Evolutionary conservation across 2,113 vertebrate genomes (phyloP), one percentile per base, ranked within the genome.

Genomic region (Oreocharis arfaki): DNA sequence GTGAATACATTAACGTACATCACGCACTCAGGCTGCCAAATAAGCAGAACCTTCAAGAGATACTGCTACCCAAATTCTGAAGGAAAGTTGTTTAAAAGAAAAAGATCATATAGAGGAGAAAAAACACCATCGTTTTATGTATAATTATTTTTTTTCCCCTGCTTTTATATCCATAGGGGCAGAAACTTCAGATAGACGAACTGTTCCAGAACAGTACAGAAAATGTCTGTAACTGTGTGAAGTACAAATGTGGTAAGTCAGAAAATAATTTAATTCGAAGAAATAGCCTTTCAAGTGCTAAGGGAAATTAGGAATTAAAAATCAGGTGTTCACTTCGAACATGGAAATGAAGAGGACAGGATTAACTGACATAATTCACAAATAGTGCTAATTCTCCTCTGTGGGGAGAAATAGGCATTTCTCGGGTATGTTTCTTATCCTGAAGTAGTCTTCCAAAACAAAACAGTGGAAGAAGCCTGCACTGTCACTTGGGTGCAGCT

Each of bases 171-270:
- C 35, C 4, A 3, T 65, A 99, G 99, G 99, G 99, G 67, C 98
- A 99, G 95, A 99, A 98, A 76, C 96, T 98, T 41, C 98, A 99
- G 96, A 89, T 99, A 96, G 99, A 99, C 55, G 98, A 98, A 78
- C 92, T 96, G 47, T 99, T 98, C 95, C 94, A 98, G 93, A 97
- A 97, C 30, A 98, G 98, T 59, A 94, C 96, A 42, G 98, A 98
- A 95, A 99, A 99, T 89, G 96, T 97, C 83, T 99, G 99, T 73
- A 98, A 98, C 97, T 99, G 99, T 56, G 98, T 98, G 70, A 98
- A 98, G 92, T 99, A 99, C 57, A 98, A 98, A 93, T 99, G 99
- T 79, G 98, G 99, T 99, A 96, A 98, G 99, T 96, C 46, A 76
- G 56, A 78, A 88, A 90, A 87, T 1, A 68, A 65, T 63, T 61